Evolutionary conservation across 2,113 vertebrate species (phyloP), one percentile per base, ranked within the genome.

Genomic region (Pollachius pollachius): DNA sequence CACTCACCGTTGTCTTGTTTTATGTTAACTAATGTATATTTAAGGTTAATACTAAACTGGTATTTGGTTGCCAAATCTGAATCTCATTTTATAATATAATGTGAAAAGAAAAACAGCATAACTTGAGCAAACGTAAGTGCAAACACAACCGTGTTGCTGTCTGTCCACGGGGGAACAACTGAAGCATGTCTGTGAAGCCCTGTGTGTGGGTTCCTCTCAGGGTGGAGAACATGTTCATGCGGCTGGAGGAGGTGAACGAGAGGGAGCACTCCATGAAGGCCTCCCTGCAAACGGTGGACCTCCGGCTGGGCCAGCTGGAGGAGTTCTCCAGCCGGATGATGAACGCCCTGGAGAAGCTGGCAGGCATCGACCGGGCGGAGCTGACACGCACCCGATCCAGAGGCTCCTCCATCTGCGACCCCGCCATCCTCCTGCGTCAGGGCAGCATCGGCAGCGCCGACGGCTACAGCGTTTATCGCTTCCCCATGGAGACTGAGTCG

Each of bases 181-280:
- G 37, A 41, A 1, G 4, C 11, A 11, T 41, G 37, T 11, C 4
- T 41, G 37, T 41, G n/a, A 41, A 41, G 11, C 37, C 37, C 37
- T 41, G 37, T 4, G 37, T 4, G 5, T 21, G 27, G 52, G 12
- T 27, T 52, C 41, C 30, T 3, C 1, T n/a, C 75, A 99, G 97
- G 86, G 97, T 99, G 84, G 97, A 99, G 89, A 98, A 97, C 56
- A 99, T 99, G 97, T 93, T 92, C 3, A 99, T 99, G 95, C 94
- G 96, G 3, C 84, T 99, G 80, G 97, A 99, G 87, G 97, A 99
- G 89, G 94, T 99, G 80, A 97, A 98, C 0, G 97, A 99, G 80
- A 88, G 97, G 67, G 96, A 98, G 67, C 94, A 94, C 76, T 94
- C 94, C 3, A 98, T 97, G 96, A 99, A 99, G 84, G 94, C 96